Percentiles rank a stretch among this genome's conserved stretches.
phyloP scores from a whole-genome alignment of 2,113 vertebrate species.

The Noturus placidus region DNA sequence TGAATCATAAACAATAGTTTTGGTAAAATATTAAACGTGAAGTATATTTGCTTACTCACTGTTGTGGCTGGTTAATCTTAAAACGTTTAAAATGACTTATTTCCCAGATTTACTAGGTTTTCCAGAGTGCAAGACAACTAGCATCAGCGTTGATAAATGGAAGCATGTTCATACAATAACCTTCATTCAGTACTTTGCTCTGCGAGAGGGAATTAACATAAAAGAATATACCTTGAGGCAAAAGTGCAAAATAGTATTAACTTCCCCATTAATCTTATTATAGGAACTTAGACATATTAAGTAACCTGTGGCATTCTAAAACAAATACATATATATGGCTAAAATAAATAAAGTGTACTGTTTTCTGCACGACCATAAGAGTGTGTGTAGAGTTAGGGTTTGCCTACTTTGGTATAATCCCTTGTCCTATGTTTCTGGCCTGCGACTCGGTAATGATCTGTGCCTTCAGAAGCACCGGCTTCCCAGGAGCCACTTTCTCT shows the following conservation, averaged over 20 bases:
- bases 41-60: background rate
- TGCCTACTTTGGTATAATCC: slow-evolving; percentile 62
- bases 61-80: background rate
- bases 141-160: background rate
- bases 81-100: background rate
- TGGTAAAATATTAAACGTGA: background rate
- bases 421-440: slow-evolving; percentile 73
- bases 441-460: slow-evolving; percentile 92
- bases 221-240: background rate
- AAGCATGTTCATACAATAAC: background rate
- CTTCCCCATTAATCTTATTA: background rate
- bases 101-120: background rate
- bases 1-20: background rate
- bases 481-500: slow-evolving; percentile 76
- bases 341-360: background rate
- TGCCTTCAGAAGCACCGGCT: slow-evolving; percentile 80
- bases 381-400: background rate
- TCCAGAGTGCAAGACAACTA: background rate
- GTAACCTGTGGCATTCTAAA: background rate
- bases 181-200: background rate
- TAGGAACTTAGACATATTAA: background rate
- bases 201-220: background rate
- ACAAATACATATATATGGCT: background rate
- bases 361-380: background rate
- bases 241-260: no score